Evolutionary conservation across 2,797 vertebrate species (phyloP), one percentile per base, ranked within the genome.

Genomic region (Scolopax rusticola): DNA sequence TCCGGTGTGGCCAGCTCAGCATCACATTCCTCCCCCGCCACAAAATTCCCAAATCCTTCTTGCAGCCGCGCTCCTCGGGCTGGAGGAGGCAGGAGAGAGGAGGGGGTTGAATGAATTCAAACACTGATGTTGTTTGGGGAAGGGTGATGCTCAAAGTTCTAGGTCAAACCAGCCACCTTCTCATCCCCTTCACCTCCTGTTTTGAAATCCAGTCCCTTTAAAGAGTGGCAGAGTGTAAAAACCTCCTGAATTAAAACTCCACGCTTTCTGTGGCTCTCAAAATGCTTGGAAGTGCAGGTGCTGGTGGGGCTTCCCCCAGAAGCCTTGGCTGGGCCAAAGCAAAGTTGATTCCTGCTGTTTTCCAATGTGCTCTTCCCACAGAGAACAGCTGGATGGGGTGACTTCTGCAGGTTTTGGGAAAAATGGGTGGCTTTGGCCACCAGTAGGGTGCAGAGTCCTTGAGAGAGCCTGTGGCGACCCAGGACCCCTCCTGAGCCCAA

Each of bases 71-170:
- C 19, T 59, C 17, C 32, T 54, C 0, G 0, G 47, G 74, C 50
- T 87, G 0, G 0, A 21, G 65, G 2, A 21, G 70, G 41, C 40
- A 24, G 45, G 36, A 40, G 32, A 11, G 60, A 23, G 59, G 32
- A 38, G 71, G 47, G 23, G 23, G 11, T 32, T 12, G 3, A 11
- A 13, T 16, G 16, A 30, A 15, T 21, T 60, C 11, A 8, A 16
- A 17, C 0, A 0, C 8, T 0, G 10, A 12, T 0, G 1, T 17
- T 0, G 1, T 40, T 93, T 45, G 1, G 2, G 70, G 63, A 61
- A 47, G 13, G 36, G 43, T 1, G 3, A 10, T 30, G 59, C 63
- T 83, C 25, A 15, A 50, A 36, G 27, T 47, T 63, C 28, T 15
- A 19, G 5, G 67, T 33, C 56, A 17, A 83, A 65, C 16, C 5